A percentile compares a stretch with the other conserved stretches of the same genome.
Evolutionary conservation across 1,140 invertebrate genomes (phyloP).

Genomic region (Anastrepha obliqua): DNA sequence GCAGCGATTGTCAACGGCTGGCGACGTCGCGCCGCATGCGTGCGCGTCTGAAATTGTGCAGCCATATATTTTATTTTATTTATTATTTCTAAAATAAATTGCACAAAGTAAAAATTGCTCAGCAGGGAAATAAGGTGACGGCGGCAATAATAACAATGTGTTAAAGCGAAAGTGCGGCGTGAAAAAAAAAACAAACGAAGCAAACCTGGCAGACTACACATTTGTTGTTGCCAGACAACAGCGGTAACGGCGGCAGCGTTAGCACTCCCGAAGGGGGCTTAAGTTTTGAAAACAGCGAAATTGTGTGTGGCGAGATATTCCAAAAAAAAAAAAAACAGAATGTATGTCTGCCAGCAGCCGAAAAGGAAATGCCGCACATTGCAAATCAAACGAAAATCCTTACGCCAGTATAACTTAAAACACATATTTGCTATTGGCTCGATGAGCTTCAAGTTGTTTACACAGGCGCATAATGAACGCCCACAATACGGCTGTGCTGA

Average conservation of each 20-base stretch:
- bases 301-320: neutral
- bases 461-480: slow-evolving; percentile 25
- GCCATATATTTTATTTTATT: neutral
- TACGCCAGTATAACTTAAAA: neutral
- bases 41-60: slow-evolving; percentile 9
- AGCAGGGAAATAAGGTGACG: slow-evolving; percentile 15
- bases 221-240: neutral
- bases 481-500: neutral
- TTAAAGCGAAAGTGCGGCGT: neutral
- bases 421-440: slow-evolving; percentile 5
- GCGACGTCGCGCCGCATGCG: neutral
- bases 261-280: too few relatives aligned
- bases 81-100: neutral
- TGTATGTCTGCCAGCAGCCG: neutral
- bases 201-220: neutral
- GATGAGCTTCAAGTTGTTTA: neutral
- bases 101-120: slow-evolving; percentile 31
- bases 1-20: slow-evolving; percentile 1
- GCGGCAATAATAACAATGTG: neutral
- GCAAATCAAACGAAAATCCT: neutral
- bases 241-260: neutral
- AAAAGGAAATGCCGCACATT: neutral
- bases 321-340: neutral
- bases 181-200: neutral
- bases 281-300: neutral